Evolutionary conservation across 2,113 vertebrate genomes (phyloP).

Genomic region (Callocephalon fimbriatum): DNA sequence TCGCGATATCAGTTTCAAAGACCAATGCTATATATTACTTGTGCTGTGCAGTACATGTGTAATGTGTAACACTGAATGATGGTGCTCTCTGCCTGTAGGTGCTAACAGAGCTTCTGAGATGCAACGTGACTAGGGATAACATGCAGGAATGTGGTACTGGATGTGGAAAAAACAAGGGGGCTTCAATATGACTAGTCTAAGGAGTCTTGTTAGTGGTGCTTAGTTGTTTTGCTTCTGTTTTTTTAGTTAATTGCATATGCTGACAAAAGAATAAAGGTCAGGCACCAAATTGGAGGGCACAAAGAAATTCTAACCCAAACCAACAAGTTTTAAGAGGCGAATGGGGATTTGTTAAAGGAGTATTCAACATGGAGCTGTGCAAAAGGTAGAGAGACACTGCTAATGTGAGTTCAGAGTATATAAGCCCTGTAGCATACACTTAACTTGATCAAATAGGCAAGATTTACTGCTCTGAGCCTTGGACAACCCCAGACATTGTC

Average conservation of each 20-base stretch:
- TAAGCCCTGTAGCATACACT: not conserved
- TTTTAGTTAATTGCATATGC: not conserved
- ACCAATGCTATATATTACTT: not conserved
- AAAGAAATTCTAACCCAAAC: not conserved
- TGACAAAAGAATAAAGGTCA: not conserved
- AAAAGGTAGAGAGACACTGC: not conserved
- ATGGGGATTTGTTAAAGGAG: not conserved
- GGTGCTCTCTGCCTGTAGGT: not conserved
- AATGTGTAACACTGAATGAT: not conserved
- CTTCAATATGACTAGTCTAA: not conserved
- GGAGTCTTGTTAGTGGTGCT: not conserved
- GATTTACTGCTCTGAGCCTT: not conserved
- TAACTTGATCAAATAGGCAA: not conserved
- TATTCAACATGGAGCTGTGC: not conserved
- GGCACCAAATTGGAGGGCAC: not conserved
- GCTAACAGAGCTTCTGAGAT: not conserved
- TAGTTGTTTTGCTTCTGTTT: not conserved
- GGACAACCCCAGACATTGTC: not conserved
- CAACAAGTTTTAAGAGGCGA: not conserved
- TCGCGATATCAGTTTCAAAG: not conserved
- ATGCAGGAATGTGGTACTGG: not conserved
- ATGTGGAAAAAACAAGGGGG: not conserved
- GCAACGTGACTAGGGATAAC: not conserved
- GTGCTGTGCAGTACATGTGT: not conserved
- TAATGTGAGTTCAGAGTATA: not conserved